These are phyloP conservation scores for Allobates femoralis DNA, from an alignment of 2,797 vertebrate genomes.

Conservation along the genomic window DNA sequence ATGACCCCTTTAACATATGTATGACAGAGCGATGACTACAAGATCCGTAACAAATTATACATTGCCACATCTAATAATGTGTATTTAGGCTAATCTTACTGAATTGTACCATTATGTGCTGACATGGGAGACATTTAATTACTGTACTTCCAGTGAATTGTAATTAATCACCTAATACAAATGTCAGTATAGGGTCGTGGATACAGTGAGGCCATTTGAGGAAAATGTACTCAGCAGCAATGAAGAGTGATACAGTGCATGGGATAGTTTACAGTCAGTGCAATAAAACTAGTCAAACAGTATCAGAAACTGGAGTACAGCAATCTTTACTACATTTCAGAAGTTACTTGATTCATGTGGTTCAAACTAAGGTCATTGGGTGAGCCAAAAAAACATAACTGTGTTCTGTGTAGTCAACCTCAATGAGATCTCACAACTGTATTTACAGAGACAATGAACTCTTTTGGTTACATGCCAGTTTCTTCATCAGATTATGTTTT, in stretches of 20 bases:
- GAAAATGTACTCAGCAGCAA: conserved; percentile 73
- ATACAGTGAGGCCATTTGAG: conserved; percentile 73
- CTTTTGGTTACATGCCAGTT: conserved; percentile 52
- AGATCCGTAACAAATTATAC: conserved; percentile 81
- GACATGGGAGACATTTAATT: conserved; percentile 79
- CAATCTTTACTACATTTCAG: conserved; percentile 70
- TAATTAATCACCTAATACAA: conserved; percentile 77
- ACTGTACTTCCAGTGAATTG: conserved; percentile 75
- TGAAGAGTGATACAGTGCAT: conserved; percentile 69
- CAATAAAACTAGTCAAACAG: conserved; percentile 67
- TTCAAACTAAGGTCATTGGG: conserved; percentile 71
- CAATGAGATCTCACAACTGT: conserved; percentile 63
- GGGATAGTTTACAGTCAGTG: conserved; percentile 70
- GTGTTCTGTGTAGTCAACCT: conserved; percentile 64
- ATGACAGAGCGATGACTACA: conserved; percentile 72
- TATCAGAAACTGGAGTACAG: conserved; percentile 67
- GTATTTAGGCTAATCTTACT: conserved; percentile 80
- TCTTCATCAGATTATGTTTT: conserved; percentile 35
- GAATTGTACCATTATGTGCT: conserved; percentile 79
- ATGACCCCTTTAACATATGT: neutral
- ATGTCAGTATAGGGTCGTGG: conserved; percentile 81
- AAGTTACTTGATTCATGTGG: conserved; percentile 70
- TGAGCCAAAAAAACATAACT: conserved; percentile 67
- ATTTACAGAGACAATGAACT: conserved; percentile 45
- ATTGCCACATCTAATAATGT: conserved; percentile 80